phyloP scores from a whole-genome alignment of 2,113 vertebrate species.

The Trematomus loennbergii region DNA sequence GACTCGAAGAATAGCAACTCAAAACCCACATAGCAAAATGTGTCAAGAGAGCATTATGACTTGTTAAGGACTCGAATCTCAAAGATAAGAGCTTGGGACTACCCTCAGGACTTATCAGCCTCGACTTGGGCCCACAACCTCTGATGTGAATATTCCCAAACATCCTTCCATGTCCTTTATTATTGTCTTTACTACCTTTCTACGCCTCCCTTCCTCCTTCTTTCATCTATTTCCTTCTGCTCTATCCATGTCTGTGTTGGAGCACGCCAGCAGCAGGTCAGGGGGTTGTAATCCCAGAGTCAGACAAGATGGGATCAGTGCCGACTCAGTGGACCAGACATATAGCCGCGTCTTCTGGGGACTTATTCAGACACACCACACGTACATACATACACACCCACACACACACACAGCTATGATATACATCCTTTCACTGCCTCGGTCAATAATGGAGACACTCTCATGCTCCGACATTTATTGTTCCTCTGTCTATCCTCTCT shows the following conservation, averaged over 20 bases:
- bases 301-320: constrained; percentile 71
- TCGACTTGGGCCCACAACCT: too few species aligned
- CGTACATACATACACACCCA: too few species aligned
- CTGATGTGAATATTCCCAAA: too few species aligned
- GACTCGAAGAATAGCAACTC: too few species aligned
- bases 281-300: constrained; percentile 63
- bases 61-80: too few species aligned
- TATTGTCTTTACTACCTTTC: neutral
- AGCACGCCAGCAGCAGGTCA: constrained; percentile 48
- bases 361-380: constrained; percentile 9
- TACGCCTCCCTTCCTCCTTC: neutral
- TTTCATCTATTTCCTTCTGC: neutral
- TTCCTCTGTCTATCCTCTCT: constrained; percentile 47
- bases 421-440: constrained; percentile 50
- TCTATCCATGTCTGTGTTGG: constrained; percentile 1
- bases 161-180: neutral
- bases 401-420: constrained; percentile 23
- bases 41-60: too few species aligned
- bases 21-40: too few species aligned
- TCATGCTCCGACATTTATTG: constrained; percentile 54
- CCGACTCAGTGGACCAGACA: constrained; percentile 62
- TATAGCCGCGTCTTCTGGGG: constrained; percentile 37
- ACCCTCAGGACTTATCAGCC: too few species aligned
- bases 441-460: constrained; percentile 57
- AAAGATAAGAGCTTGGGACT: too few species aligned